These are phyloP conservation scores for Liposcelis brunnea DNA, from an alignment of 2,888 invertebrate genomes.

Conservation along the genomic window DNA sequence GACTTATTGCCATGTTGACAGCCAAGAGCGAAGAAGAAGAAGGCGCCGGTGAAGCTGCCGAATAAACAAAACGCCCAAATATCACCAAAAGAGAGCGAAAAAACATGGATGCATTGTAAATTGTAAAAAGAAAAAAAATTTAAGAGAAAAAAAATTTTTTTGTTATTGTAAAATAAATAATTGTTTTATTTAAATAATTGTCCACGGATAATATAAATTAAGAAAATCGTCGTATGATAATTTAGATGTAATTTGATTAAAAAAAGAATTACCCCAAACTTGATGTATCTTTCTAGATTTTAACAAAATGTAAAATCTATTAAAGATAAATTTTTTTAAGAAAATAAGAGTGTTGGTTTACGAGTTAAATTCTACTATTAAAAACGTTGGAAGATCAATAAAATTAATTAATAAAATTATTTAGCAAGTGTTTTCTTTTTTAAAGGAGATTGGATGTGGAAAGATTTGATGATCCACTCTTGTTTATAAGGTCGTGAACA, in stretches of 20 bases:
- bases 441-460: no score
- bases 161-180: conserved; percentile 6
- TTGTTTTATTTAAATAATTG: conserved; percentile 7
- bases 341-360: conserved; percentile 1
- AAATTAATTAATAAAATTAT: background rate
- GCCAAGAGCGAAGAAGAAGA: conserved; percentile 72
- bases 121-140: conserved; percentile 11
- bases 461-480: no score
- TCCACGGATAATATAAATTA: background rate
- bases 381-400: conserved; percentile 2
- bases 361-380: background rate
- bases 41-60: conserved; percentile 24
- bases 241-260: background rate
- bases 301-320: conserved; percentile 7
- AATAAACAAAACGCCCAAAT: conserved; percentile 12
- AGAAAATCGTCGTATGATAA: conserved; percentile 5
- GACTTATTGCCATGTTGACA: conserved; percentile 74
- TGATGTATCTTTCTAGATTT: conserved; percentile 7
- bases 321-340: background rate
- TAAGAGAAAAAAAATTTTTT: conserved; percentile 15
- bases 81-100: conserved; percentile 9
- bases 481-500: no score
- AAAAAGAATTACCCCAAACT: background rate
- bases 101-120: conserved; percentile 4
- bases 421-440: no score